A percentile compares a stretch with the other conserved stretches of the same genome.
These are phyloP conservation scores for Trachelus troglodyta DNA, from an alignment of 2,888 invertebrate genomes.

Conservation along the genomic window DNA sequence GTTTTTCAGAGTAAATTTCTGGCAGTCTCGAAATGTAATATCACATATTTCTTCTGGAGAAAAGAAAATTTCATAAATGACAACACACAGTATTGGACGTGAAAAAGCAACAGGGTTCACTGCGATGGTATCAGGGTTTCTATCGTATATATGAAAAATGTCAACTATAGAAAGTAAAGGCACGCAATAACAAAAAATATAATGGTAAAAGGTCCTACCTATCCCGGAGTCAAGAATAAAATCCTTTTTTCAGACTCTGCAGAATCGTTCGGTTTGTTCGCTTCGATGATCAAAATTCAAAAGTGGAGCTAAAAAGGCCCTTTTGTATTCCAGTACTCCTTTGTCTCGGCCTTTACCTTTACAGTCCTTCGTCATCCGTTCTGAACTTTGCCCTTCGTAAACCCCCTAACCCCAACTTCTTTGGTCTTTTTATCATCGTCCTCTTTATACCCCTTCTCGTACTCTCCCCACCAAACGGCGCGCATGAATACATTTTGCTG, in stretches of 20 bases:
- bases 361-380: conserved; percentile 26
- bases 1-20: background rate
- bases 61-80: background rate
- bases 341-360: conserved; percentile 39
- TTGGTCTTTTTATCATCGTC: conserved; percentile 31
- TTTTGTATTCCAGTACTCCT: conserved; percentile 39
- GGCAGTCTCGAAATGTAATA: background rate
- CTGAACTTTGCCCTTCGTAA: conserved; percentile 24
- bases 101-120: background rate
- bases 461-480: background rate
- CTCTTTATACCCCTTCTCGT: background rate
- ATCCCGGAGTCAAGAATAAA: background rate
- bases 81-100: background rate
- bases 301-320: conserved; percentile 31
- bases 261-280: conserved; percentile 33
- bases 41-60: background rate
- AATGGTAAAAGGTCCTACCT: background rate
- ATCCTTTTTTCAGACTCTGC: conserved; percentile 1
- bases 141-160: background rate
- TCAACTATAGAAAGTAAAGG: background rate
- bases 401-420: conserved; percentile 26
- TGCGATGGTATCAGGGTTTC: background rate
- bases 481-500: conserved; percentile 39
- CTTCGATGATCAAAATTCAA: conserved; percentile 40
- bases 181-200: background rate